Percentiles rank a stretch among this genome's conserved stretches.
Conservation (phyloP, 2,113 vertebrate species). For the Himantopus leucocephalus region DNA sequence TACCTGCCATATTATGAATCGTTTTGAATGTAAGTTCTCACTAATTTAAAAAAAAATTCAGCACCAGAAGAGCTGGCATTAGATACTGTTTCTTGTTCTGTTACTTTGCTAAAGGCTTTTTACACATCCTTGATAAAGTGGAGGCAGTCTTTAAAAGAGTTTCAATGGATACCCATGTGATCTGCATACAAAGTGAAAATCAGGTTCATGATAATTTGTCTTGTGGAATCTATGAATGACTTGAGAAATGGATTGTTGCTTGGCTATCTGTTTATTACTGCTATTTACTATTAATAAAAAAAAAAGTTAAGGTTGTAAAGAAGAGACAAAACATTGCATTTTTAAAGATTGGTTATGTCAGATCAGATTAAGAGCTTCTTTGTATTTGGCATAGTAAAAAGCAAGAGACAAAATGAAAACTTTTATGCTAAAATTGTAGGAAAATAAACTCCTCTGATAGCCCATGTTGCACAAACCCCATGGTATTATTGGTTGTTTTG, state of each 20-base stretch:
- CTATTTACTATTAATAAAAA: not conserved
- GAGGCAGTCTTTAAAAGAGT: not conserved
- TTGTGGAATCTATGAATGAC: not conserved
- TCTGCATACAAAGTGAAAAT: not conserved
- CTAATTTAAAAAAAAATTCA: not conserved
- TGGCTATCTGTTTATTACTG: not conserved
- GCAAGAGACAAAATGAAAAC: not conserved
- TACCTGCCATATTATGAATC: not conserved
- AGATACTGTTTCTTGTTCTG: not conserved
- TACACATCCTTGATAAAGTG: not conserved
- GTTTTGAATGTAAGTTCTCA: not conserved
- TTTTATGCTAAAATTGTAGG: not conserved
- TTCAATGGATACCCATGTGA: not conserved
- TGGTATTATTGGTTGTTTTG: not conserved
- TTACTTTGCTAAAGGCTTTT: not conserved
- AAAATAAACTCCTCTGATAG: not conserved
- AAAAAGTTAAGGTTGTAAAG: not conserved
- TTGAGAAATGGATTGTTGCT: not conserved
- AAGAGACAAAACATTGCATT: not conserved
- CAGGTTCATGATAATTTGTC: not conserved
- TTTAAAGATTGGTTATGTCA: not conserved
- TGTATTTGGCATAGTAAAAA: not conserved
- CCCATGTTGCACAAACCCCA: not conserved
- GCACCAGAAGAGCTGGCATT: not conserved
- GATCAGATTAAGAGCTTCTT: not conserved